Evolutionary conservation across 2,888 invertebrate species (phyloP), one percentile per base, ranked within the genome.

Genomic region (Drosophila ustulata): DNA sequence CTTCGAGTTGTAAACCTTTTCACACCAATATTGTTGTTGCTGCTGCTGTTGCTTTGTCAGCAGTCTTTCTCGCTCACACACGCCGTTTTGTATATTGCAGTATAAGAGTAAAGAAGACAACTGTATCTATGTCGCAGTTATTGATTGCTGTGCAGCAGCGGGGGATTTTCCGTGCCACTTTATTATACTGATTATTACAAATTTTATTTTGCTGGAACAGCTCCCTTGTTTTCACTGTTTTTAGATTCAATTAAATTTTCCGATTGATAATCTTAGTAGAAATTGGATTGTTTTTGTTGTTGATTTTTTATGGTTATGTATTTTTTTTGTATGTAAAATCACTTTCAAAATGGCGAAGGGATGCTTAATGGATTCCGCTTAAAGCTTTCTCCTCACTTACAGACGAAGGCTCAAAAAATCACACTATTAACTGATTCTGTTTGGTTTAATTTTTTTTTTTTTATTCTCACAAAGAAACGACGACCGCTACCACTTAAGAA

Each of bases 1-100:
- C 90, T 90, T 89, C 85, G 75, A 83, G 85, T 88, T 89, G 82
- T 89, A 91, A 91, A 90, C 90, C 90, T 89, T 79, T 73, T 71
- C 78, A 71, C 80, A 77, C 76, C 72, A 73, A 70, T 75, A 45
- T 53, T 78, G 76, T 68, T 72, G 67, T 71, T 71, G 72, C 32
- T 74, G 75, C 30, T 74, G 72, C 51, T 69, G 62, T 32, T 64
- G 39, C 7, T 45, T 55, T 67, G 62, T 63, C 65, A 69, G 74
- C 66, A 58, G 51, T 78, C 71, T 72, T 58, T 56, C 66, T 72
- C 62, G 57, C 75, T 78, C 78, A 49, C 72, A 68, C 74, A 53
- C 69, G 62, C 55, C 59, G 68, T 41, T 63, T 67, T 66, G 28
- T 39, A 37, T 77, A 50, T 11, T 57, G 65, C 66, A 71, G 77